phyloP scores from a whole-genome alignment of 2,113 vertebrate genomes.

The Larimichthys crocea region DNA sequence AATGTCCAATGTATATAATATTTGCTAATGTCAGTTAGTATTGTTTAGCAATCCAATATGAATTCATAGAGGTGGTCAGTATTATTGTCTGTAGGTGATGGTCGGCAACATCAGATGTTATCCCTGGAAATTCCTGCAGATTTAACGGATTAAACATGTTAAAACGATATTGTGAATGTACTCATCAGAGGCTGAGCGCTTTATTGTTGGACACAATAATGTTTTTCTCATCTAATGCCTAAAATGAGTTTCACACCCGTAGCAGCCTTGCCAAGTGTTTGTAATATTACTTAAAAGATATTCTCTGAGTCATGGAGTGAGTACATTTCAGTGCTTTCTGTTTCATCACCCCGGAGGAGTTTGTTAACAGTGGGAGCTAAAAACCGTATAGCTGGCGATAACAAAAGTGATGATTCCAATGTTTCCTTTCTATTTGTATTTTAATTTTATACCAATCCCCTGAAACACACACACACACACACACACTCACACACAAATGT shows the following conservation, averaged over 20 bases:
- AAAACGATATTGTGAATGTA: slow-evolving; percentile 6
- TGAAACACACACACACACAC: slow-evolving; percentile 46
- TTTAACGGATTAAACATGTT: slow-evolving; percentile 21
- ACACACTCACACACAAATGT: slow-evolving; percentile 45
- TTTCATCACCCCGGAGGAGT: slow-evolving; percentile 77
- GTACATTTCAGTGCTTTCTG: slow-evolving; percentile 63
- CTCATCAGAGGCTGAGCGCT: slow-evolving; percentile 8
- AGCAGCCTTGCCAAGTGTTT: slow-evolving; percentile 59
- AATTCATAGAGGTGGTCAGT: not conserved
- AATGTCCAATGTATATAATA: not conserved
- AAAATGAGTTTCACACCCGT: slow-evolving; percentile 53
- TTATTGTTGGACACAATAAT: slow-evolving; percentile 33
- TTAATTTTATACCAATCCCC: slow-evolving; percentile 80
- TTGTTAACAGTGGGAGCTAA: slow-evolving; percentile 74
- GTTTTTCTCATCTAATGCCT: slow-evolving; percentile 35
- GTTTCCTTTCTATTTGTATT: slow-evolving; percentile 82
- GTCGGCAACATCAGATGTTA: not conserved
- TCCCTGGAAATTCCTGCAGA: not conserved
- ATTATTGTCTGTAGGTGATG: not conserved
- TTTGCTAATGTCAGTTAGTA: not conserved
- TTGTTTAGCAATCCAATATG: not conserved
- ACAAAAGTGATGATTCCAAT: slow-evolving; percentile 83
- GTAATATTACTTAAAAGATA: slow-evolving; percentile 71
- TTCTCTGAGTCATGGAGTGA: slow-evolving; percentile 67
- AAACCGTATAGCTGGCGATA: slow-evolving; percentile 73